Conservation (phyloP, 2,888 invertebrate genomes). For the Heliconius hortense region DNA sequence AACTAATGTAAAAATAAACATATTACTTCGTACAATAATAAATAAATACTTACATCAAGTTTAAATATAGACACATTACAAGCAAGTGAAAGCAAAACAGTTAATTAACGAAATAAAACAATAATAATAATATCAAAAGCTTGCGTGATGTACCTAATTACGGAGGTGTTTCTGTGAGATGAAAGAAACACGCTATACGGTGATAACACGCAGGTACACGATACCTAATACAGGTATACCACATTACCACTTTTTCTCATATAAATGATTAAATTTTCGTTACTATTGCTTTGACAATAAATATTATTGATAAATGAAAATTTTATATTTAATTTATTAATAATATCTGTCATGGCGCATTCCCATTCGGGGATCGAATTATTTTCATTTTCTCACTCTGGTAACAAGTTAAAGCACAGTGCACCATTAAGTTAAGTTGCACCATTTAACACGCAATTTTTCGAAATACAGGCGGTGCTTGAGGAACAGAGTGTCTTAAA, state of each 20-base stretch:
- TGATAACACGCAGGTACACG: background rate
- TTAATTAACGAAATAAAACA: constrained; percentile 29
- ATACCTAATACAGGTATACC: background rate
- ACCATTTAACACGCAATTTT: no score
- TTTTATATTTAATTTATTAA: no score
- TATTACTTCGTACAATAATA: no score
- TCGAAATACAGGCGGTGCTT: no score
- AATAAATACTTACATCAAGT: no score
- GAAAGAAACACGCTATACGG: constrained; percentile 20
- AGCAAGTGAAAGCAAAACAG: constrained; percentile 14
- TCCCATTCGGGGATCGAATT: no score
- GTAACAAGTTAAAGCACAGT: background rate
- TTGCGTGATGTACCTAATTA: constrained; percentile 27
- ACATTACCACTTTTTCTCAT: background rate
- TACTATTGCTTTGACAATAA: background rate
- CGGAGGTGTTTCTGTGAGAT: constrained; percentile 19
- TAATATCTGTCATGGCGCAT: background rate
- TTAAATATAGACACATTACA: background rate
- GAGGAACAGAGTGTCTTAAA: no score
- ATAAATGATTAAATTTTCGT: background rate
- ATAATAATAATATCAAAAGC: constrained; percentile 25
- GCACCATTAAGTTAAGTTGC: no score
- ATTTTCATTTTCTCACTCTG: background rate
- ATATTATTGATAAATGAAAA: background rate
- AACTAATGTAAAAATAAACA: no score